Conservation (phyloP, 2,797 vertebrate species). For the Halcyon leucocephala region DNA sequence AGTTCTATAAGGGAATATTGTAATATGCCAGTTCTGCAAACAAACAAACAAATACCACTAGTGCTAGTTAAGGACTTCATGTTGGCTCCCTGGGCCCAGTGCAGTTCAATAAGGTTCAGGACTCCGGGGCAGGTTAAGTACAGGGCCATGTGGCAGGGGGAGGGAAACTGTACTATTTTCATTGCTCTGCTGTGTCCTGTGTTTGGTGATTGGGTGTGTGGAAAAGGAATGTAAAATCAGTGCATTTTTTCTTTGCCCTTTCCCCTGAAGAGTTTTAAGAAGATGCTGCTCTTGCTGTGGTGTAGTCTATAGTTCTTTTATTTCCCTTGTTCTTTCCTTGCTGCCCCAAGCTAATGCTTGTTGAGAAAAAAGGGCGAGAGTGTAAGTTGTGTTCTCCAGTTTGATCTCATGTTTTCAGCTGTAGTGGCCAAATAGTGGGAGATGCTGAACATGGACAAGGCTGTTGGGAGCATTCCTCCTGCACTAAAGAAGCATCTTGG, state of each 20-base stretch:
- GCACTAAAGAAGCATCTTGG: not conserved
- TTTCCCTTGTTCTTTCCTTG: not conserved
- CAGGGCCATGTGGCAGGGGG: rapidly evolving
- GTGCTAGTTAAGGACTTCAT: not conserved
- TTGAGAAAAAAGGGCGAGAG: not conserved
- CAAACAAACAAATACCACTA: too few relatives aligned
- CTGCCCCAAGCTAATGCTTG: not conserved
- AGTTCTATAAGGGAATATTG: not conserved
- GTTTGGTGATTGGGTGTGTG: not conserved
- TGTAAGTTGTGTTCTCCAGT: not conserved
- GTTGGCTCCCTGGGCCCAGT: not conserved
- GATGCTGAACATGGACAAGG: not conserved
- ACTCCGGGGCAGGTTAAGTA: not conserved
- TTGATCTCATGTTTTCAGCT: not conserved
- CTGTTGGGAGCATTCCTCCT: not conserved
- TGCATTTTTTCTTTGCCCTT: not conserved
- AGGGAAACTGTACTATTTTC: not conserved
- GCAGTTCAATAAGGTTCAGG: not conserved
- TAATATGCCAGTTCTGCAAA: not conserved
- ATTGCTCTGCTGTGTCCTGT: not conserved
- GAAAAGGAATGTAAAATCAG: not conserved
- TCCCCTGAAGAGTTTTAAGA: not conserved
- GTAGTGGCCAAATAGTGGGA: not conserved
- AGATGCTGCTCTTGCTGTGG: not conserved
- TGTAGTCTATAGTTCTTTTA: not conserved